phyloP scores from a whole-genome alignment of 2,888 invertebrate species.

The Teleiodes luculella region DNA sequence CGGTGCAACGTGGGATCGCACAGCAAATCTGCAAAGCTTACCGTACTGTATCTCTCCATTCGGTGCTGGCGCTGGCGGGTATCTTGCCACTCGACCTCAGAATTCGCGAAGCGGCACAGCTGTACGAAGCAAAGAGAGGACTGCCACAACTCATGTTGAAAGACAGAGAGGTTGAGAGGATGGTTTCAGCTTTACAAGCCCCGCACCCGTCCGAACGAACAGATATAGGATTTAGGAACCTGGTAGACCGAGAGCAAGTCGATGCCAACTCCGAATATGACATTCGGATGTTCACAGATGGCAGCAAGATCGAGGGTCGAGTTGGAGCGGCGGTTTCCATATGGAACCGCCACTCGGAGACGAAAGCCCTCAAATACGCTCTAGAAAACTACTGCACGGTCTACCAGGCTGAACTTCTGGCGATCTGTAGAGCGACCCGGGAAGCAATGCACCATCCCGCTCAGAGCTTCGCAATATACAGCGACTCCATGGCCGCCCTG shows the following conservation, averaged over 20 bases:
- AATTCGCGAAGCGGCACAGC: not conserved
- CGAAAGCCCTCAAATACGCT: not conserved
- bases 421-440: too few relatives aligned
- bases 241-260: not conserved
- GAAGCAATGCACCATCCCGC: too few relatives aligned
- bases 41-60: constrained; percentile 2
- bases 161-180: not conserved
- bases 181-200: too few relatives aligned
- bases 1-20: not conserved
- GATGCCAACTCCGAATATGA: not conserved
- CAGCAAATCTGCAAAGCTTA: not conserved
- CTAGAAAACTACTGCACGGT: not conserved
- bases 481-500: too few relatives aligned
- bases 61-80: constrained; percentile 7
- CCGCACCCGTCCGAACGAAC: not conserved
- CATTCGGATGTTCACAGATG: not conserved
- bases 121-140: not conserved
- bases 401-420: too few relatives aligned
- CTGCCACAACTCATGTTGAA: not conserved
- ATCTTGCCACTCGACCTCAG: constrained; percentile 10
- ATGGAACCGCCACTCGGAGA: not conserved
- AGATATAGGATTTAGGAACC: not conserved
- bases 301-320: not conserved
- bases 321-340: not conserved
- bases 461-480: too few relatives aligned